Evolutionary conservation across 1,140 invertebrate species (phyloP), one percentile per base, ranked within the genome.

Genomic region (Drosophila lowei): DNA sequence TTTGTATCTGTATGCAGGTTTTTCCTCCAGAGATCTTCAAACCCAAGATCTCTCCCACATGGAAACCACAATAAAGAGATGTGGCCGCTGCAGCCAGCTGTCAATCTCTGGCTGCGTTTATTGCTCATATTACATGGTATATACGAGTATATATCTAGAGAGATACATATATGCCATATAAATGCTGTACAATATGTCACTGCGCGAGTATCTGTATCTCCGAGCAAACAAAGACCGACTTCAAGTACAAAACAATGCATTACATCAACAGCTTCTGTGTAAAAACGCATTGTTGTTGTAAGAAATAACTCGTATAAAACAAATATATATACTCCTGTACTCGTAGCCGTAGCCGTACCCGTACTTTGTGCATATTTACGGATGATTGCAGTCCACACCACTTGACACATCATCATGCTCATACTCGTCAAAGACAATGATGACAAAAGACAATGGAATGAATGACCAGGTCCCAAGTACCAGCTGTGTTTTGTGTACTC

Each of bases 181-280:
- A 13, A 13, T 38, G 34, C 4, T 38, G 34, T 11, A 13, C 34
- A 38, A 38, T 38, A 5, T 38, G 34, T 38, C 34, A 38, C 11
- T 41, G 21, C 23, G 6, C 43, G 43, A 15, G 60, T 59, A 57
- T 58, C 41, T 44, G 53, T 50, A 55, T 60, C 67, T 72, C 52
- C 64, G 58, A 68, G 48, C 54, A 53, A 66, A 64, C 75, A 78
- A 78, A 78, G 75, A 34, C 56, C 18, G 34, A 11, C 42, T 58
- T 78, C 59, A 47, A 77, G 74, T 71, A 56, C 55, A 60, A 42
- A 41, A 55, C 70, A 77, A 52, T 76, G 58, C 46, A 67, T 78
- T 72, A 55, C 72, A 46, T 48, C 64, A 76, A 77, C 48, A 70
- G 74, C 64, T 67, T 62, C 53, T 54, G 43, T 42, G 30, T 57